A percentile compares a stretch with the other conserved stretches of the same genome.
These are phyloP conservation scores for Propithecus coquereli DNA, from an alignment of 2,113 vertebrate genomes.

Conservation along the genomic window DNA sequence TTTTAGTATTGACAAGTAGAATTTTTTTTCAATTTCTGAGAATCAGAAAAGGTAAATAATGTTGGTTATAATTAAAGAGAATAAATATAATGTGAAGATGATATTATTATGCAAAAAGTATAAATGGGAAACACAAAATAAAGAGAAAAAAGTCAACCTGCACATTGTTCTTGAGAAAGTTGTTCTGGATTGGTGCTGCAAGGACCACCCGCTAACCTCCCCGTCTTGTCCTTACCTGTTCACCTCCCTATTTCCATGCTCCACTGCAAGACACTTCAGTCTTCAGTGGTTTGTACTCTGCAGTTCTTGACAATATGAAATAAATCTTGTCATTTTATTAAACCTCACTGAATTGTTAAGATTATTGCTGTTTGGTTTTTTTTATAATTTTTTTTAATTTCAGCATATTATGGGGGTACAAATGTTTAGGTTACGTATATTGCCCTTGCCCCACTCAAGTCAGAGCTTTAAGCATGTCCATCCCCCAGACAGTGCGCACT, in stretches of 20 bases:
- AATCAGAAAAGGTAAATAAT: neutral
- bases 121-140: neutral
- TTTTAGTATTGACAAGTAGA: neutral
- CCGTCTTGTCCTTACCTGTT: fast-evolving
- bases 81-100: neutral
- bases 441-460: no score
- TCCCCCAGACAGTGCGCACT: no score
- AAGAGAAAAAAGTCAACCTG: neutral
- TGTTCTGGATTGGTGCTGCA: neutral
- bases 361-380: neutral
- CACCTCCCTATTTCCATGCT: neutral
- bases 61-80: neutral
- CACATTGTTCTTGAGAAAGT: neutral
- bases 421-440: no score
- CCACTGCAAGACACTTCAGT: neutral
- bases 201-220: fast-evolving
- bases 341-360: neutral
- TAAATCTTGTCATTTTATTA: neutral
- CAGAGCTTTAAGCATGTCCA: no score
- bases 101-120: neutral
- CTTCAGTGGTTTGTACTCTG: neutral
- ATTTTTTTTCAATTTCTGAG: neutral
- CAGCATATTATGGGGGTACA: no score
- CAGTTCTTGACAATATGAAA: neutral
- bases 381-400: no score